phyloP scores from a whole-genome alignment of 2,113 vertebrate species.

The Amphiprion ocellaris region DNA sequence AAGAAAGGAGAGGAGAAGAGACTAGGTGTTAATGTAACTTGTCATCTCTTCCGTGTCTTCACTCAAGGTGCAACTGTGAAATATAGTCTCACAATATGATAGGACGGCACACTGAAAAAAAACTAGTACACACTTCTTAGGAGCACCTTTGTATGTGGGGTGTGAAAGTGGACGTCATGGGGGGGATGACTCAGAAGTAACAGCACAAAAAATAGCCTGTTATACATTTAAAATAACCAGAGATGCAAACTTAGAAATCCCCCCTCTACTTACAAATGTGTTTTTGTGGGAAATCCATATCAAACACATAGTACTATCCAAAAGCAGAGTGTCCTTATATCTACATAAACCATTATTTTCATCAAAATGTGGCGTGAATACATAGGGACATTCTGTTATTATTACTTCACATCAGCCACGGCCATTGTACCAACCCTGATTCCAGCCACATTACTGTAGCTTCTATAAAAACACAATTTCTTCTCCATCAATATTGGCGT shows the following conservation, averaged over 20 bases:
- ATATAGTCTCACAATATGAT: slow-evolving; percentile 28
- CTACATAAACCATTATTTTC: too few species aligned
- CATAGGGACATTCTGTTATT: too few species aligned
- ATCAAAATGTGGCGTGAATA: too few species aligned
- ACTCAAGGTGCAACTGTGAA: slow-evolving; percentile 47
- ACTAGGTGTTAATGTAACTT: slow-evolving; percentile 61
- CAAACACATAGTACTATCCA: too few species aligned
- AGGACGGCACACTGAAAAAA: background rate
- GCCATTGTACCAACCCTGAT: background rate
- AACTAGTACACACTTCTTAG: background rate
- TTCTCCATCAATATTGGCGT: background rate
- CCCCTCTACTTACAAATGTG: too few species aligned
- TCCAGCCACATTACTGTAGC: background rate
- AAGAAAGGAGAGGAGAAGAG: slow-evolving; percentile 51
- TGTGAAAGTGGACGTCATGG: background rate
- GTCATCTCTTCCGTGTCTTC: slow-evolving; percentile 32
- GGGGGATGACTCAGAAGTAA: background rate
- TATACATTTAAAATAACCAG: too few species aligned
- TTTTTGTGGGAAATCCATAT: too few species aligned
- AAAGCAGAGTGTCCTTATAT: too few species aligned
- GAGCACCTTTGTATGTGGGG: background rate
- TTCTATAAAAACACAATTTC: background rate
- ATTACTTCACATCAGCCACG: too few species aligned
- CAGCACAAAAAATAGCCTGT: too few species aligned
- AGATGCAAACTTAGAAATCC: too few species aligned